These are phyloP conservation scores for Sibirionetta formosa DNA, from an alignment of 2,797 vertebrate species.

Conservation along the genomic window DNA sequence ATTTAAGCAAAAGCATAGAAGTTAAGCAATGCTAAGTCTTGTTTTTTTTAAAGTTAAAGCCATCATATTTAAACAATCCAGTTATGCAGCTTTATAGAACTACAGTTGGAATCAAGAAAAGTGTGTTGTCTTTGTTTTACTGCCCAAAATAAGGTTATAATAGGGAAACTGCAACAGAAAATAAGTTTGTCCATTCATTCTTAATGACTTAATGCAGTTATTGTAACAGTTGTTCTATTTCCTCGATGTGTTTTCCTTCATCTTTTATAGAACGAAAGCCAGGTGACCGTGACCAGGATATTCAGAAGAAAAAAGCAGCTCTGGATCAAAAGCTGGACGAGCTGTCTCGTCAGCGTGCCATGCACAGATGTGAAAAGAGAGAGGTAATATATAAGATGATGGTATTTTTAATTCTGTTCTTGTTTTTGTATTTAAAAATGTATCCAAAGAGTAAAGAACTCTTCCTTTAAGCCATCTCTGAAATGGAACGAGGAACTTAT, in stretches of 20 bases:
- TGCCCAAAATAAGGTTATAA: neutral
- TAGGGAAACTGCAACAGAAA: neutral
- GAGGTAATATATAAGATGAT: slow-evolving; percentile 60
- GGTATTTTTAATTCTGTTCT: neutral
- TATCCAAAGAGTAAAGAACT: neutral
- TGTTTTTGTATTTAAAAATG: neutral
- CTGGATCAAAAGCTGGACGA: slow-evolving; percentile 83
- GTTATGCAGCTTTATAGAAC: neutral
- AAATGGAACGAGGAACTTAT: neutral
- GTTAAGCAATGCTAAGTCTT: neutral
- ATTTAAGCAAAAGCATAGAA: neutral
- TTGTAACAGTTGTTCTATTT: rapidly evolving
- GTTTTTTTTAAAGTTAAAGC: neutral
- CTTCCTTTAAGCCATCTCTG: neutral
- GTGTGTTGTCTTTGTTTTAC: neutral
- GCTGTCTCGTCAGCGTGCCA: slow-evolving; percentile 83
- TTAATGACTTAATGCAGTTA: neutral
- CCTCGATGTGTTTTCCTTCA: neutral
- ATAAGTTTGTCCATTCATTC: neutral
- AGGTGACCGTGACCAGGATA: slow-evolving; percentile 71
- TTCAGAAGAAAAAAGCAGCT: slow-evolving; percentile 79
- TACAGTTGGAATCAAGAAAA: neutral
- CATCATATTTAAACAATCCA: rapidly evolving
- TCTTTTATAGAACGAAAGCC: slow-evolving; percentile 79
- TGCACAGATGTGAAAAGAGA: slow-evolving; percentile 73